Evolutionary conservation across 2,888 invertebrate species (phyloP).

Genomic region (Machimus atricapillus): DNA sequence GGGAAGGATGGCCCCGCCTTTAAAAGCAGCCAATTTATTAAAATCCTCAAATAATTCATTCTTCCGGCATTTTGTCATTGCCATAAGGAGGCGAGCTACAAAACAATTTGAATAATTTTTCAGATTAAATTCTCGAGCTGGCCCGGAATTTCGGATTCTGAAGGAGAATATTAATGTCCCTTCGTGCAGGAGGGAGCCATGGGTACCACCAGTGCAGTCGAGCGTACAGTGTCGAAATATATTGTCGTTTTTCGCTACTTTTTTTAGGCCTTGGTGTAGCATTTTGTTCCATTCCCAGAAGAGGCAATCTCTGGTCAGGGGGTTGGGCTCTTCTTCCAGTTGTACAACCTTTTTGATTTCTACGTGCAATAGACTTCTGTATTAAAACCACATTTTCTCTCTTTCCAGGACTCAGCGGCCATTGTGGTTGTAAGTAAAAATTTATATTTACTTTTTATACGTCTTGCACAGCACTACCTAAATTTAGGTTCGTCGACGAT

Average conservation of each 20-base stretch:
- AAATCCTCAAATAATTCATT: not conserved
- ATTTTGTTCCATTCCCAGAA: not conserved
- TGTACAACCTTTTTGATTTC: not conserved
- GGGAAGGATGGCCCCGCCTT: not conserved
- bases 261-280: not conserved
- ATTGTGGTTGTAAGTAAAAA: not conserved
- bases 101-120: slow-evolving; percentile 12
- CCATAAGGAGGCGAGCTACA: not conserved
- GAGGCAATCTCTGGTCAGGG: not conserved
- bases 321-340: not conserved
- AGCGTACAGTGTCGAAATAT: not conserved
- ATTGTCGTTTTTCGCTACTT: not conserved
- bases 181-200: not conserved
- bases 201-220: not conserved
- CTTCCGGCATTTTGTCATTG: not conserved
- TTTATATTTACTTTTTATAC: not conserved
- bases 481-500: not conserved
- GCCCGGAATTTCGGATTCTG: not conserved
- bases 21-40: not conserved
- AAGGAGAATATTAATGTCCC: not conserved
- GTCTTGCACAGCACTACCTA: not conserved
- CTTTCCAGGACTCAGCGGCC: not conserved
- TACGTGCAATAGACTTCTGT: not conserved
- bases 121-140: not conserved
- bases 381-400: not conserved